Percentiles rank a stretch among this genome's conserved stretches.
Evolutionary conservation across 2,888 invertebrate species (phyloP).

Genomic region (Rhingia rostrata): DNA sequence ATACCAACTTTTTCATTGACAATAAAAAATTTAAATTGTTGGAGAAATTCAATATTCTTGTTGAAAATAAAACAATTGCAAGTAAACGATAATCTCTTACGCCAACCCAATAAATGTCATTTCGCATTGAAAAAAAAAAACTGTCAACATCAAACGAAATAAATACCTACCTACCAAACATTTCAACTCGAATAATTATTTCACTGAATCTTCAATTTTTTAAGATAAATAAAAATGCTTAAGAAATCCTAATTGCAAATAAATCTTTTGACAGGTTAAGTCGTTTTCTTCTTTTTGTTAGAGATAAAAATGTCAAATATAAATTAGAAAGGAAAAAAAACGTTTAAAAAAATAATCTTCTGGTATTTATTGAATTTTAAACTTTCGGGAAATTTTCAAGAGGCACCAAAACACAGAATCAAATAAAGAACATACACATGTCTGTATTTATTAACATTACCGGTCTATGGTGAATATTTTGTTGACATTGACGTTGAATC

Average conservation of each 20-base stretch:
- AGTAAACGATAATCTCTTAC: no score
- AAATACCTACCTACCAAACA: no score
- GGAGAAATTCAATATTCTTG: no score
- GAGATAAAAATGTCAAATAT: not conserved
- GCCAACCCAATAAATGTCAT: no score
- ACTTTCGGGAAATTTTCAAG: slow-evolving; percentile 51
- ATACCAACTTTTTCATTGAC: no score
- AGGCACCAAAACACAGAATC: slow-evolving; percentile 27
- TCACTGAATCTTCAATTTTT: not conserved
- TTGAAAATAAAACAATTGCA: no score
- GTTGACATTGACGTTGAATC: no score
- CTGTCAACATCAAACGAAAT: no score
- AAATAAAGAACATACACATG: slow-evolving; percentile 17
- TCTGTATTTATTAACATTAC: slow-evolving; percentile 33
- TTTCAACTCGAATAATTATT: no score
- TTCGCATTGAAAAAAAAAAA: no score
- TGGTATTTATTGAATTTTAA: slow-evolving; percentile 32
- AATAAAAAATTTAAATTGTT: no score
- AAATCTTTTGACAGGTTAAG: slow-evolving; percentile 40
- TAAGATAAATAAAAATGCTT: slow-evolving; percentile 3
- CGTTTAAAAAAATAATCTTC: slow-evolving; percentile 6
- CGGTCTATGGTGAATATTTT: slow-evolving; percentile 14
- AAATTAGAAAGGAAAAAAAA: slow-evolving; percentile 10
- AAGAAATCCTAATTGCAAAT: slow-evolving; percentile 11
- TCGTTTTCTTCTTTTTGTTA: slow-evolving; percentile 6